Evolutionary conservation across 2,888 invertebrate species (phyloP), one percentile per base, ranked within the genome.

Genomic region (Plagodis dolabraria): DNA sequence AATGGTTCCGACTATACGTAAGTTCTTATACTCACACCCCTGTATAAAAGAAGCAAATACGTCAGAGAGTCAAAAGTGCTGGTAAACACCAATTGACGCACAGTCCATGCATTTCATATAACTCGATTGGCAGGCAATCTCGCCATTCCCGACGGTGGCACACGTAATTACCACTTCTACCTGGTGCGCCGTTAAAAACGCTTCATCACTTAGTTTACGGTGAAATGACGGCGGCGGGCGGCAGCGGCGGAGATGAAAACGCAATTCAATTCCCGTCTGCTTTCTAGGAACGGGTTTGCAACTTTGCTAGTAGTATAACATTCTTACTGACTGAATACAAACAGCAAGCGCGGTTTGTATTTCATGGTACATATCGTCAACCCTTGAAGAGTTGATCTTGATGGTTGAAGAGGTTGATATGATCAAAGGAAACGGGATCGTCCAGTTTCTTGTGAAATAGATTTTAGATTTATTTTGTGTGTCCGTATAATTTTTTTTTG

Each of bases 181-280:
- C 47, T 36, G 52, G 52, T 44, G 47, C 40, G 53, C 40, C 50
- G 49, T 54, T 62, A 57, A 51, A 59, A 64, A 64, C 42, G 59
- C 45, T 62, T 35, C 58, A 35, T 46, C 46, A 50, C 52, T 62
- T 47, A 49, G 57, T 52, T 44, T 22, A 52, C 55, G 40, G 38
- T 45, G 53, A 52, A 57, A 52, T 47, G 46, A 46, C 49, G 53
- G 50, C 47, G 36, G 36, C 8, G 40, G 2, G 5, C 10, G 5
- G 40, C 40, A 10, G 53, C 43, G 22, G 42, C 47, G 56, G 60
- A 68, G 60, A 64, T 64, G 57, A 53, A 40, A 55, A 49, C 52
- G 50, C 52, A 56, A 68, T 68, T 60, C 48, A 51, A 54, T 68
- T 63, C 33, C 53, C 40, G 48, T 43, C 54, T 57, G 10, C 45